phyloP scores from a whole-genome alignment of 2,888 invertebrate species.

The Eumerus sabulonum region DNA sequence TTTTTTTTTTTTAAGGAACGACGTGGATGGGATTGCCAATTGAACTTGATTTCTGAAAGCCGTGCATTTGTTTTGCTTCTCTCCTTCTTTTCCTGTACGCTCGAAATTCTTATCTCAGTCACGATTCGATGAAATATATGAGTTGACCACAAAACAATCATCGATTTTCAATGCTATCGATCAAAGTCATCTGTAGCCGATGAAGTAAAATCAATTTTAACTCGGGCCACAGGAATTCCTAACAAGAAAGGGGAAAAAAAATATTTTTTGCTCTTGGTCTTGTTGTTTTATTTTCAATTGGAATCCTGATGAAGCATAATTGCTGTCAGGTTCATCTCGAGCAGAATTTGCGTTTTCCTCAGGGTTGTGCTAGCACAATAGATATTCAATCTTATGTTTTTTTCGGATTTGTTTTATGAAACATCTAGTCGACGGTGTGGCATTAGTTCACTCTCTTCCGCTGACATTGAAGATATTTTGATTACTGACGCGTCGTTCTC shows the following conservation, averaged over 20 bases:
- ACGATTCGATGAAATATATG: slow-evolving; percentile 49
- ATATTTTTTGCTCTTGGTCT: too few relatives aligned
- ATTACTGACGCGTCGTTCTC: slow-evolving; percentile 30
- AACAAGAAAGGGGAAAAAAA: background rate
- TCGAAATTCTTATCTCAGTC: slow-evolving; percentile 55
- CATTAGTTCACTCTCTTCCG: slow-evolving; percentile 29
- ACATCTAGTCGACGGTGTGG: too few relatives aligned
- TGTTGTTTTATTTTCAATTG: too few relatives aligned
- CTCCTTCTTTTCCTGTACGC: background rate
- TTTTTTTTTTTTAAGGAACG: too few relatives aligned
- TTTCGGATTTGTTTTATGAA: too few relatives aligned
- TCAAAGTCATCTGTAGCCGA: slow-evolving; percentile 42
- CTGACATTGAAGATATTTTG: slow-evolving; percentile 45
- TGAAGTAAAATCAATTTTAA: slow-evolving; percentile 47
- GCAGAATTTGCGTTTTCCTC: background rate
- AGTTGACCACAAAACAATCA: slow-evolving; percentile 29
- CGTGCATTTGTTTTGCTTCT: slow-evolving; percentile 33
- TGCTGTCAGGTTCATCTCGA: slow-evolving; percentile 7
- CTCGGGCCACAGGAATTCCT: background rate
- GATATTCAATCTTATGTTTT: too few relatives aligned
- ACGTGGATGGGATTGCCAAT: slow-evolving; percentile 36
- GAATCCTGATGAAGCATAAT: slow-evolving; percentile 13
- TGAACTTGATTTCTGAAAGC: slow-evolving; percentile 50
- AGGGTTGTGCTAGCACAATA: slow-evolving; percentile 22
- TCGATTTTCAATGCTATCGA: slow-evolving; percentile 37